Evolutionary conservation across 64 coral and sea anemone species (phyloP).

Genomic region (Dendrophyllia cribrosa): DNA sequence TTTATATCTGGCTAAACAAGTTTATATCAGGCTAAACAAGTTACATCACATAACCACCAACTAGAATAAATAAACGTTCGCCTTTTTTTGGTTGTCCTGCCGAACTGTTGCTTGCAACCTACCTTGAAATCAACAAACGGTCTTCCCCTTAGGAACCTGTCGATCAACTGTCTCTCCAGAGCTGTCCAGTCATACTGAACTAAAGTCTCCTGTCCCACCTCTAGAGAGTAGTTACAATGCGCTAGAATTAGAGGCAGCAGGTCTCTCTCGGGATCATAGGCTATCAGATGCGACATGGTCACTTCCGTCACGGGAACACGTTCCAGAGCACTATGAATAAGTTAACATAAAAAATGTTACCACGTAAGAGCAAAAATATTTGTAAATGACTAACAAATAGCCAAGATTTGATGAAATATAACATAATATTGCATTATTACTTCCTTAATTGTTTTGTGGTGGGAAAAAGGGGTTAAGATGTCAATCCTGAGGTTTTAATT

Average conservation of each 20-base stretch:
- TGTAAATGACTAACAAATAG: neutral
- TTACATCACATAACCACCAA: no score
- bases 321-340: neutral
- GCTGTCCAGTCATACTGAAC: slow-evolving; percentile 85
- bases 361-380: no score
- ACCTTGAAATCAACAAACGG: slow-evolving; percentile 79
- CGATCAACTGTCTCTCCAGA: slow-evolving; percentile 81
- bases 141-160: slow-evolving; percentile 84
- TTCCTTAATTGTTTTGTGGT: no score
- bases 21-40: no score
- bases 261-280: slow-evolving; percentile 75
- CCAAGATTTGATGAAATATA: no score
- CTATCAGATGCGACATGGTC: slow-evolving; percentile 70
- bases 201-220: slow-evolving; percentile 72
- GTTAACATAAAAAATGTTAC: neutral
- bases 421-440: no score
- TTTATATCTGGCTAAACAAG: no score
- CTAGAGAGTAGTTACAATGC: slow-evolving; percentile 83
- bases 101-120: neutral
- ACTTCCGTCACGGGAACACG: slow-evolving; percentile 44
- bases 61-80: neutral
- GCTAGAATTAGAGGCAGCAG: slow-evolving; percentile 78
- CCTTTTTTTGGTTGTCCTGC: neutral
- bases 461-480: no score
- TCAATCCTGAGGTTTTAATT: no score